Conservation (phyloP, 2,113 vertebrate species). For the Erinaceus europaeus region DNA sequence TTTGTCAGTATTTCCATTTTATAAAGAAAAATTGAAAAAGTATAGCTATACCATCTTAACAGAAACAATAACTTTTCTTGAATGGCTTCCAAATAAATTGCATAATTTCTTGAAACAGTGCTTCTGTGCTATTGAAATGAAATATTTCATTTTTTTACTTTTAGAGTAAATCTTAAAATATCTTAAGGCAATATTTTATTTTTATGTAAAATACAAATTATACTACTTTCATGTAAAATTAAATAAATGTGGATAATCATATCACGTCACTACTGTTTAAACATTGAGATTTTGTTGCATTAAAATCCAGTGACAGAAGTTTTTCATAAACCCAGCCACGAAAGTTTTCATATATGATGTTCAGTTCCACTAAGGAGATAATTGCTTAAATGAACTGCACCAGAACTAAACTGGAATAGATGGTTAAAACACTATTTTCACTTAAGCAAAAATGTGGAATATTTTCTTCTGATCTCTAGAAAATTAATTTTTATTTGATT, state of each 20-base stretch:
- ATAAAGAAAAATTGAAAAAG: too few species aligned
- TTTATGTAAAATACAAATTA: conserved; percentile 42
- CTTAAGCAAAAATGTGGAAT: not conserved
- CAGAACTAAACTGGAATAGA: not conserved
- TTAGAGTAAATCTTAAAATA: not conserved
- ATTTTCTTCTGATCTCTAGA: conserved; percentile 5
- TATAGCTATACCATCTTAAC: conserved; percentile 19
- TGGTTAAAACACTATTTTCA: conserved; percentile 5
- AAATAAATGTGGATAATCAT: not conserved
- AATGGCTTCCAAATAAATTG: not conserved
- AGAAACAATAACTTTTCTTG: conserved; percentile 22
- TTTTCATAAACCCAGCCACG: not conserved
- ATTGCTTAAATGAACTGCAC: conserved; percentile 14
- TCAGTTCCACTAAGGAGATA: not conserved
- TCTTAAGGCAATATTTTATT: not conserved
- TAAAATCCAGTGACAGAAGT: conserved; percentile 21
- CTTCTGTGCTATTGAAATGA: not conserved
- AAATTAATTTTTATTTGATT: conserved; percentile 3
- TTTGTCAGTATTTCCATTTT: too few species aligned
- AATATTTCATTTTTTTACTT: conserved; percentile 29
- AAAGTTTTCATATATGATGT: not conserved
- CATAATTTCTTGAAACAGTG: not conserved
- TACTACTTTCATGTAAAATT: not conserved
- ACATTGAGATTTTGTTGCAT: not conserved
- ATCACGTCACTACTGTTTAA: not conserved